Base-by-base conservation (phyloP, 2,888 invertebrate genomes). In the Dexiosoma caninum region DNA sequence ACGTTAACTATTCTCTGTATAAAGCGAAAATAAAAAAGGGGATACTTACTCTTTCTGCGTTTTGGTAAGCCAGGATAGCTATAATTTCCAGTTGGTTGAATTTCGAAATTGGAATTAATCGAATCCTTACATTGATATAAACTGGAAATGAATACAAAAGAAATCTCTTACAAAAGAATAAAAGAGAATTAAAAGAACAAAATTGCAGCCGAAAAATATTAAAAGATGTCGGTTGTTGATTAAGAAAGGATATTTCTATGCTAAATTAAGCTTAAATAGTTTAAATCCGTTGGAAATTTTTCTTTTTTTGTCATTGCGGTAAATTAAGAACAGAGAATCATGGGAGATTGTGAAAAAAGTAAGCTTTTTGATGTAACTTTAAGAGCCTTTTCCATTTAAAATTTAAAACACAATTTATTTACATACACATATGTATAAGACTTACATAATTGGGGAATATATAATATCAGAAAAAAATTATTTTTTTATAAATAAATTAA, bases 11-110 rank as follows among this genome's bases (percentile, higher is more conserved):
- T 53, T 51, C 55, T 16, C n/a, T 42, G 14, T 14, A n/a, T 51
- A 21, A 21, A n/a, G 35, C 55, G 12, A 7, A 42, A 40, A 40
- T 40, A 19, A 16, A 57, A 46, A 30, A 30, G 10, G 37, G 8
- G 2, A 9, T 30, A 85, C 88, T 88, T 78, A 89, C 89, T 89
- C 66, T 88, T 88, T 46, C 84, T 84, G 27, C 89, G 86, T 82
- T 88, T 92, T 2, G 92, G 91, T 85, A 92, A 76, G 82, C 93
- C 91, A 62, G 91, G 87, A 91, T 92, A 92, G 51, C 91, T 93
- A 49, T 92, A 91, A 85, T 94, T 94, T 49, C 92, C 92, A 74
- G 92, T 91, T 49, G 92, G 91, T 78, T 91, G 90, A 82, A 93
- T 90, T 86, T 93, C 92, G 82, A 93, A 91, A 37, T 93, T 90